These are phyloP conservation scores for Solea solea DNA, from an alignment of 2,113 vertebrate species.

Conservation along the genomic window DNA sequence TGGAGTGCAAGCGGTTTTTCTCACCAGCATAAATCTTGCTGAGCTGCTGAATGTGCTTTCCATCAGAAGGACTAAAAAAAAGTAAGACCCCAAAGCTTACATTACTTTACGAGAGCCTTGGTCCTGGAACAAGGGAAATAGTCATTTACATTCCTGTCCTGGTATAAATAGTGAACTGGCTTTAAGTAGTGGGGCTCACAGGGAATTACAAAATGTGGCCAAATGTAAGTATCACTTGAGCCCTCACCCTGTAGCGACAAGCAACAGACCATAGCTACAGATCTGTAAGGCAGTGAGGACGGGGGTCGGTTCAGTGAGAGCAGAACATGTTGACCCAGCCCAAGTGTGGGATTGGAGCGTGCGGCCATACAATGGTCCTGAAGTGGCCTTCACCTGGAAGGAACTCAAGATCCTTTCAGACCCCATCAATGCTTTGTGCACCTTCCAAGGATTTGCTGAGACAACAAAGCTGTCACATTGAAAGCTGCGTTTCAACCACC, in stretches of 20 bases:
- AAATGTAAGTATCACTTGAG: slow-evolving; percentile 34
- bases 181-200: slow-evolving; percentile 24
- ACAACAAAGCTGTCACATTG: slow-evolving; percentile 32
- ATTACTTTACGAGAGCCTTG: slow-evolving; percentile 39
- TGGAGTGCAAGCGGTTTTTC: slow-evolving; percentile 60
- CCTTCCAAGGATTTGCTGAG: slow-evolving; percentile 37
- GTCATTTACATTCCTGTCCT: slow-evolving; percentile 51
- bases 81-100: slow-evolving; percentile 50
- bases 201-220: slow-evolving; percentile 15
- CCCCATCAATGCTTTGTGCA: slow-evolving; percentile 6
- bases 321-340: slow-evolving; percentile 25
- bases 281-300: slow-evolving; percentile 32
- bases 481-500: slow-evolving; percentile 27
- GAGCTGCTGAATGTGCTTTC: slow-evolving; percentile 41
- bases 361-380: slow-evolving; percentile 2
- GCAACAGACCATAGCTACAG: slow-evolving; percentile 13
- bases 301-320: slow-evolving; percentile 29
- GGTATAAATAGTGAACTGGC: slow-evolving; percentile 25
- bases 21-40: slow-evolving; percentile 69
- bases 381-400: slow-evolving; percentile 41
- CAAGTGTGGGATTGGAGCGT: slow-evolving; percentile 31
- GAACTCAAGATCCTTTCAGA: slow-evolving; percentile 31
- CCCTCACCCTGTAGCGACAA: slow-evolving; percentile 2
- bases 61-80: slow-evolving; percentile 36
- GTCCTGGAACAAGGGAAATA: slow-evolving; percentile 48